Evolutionary conservation across 2,797 vertebrate species (phyloP).

Genomic region (Artibeus lituratus): DNA sequence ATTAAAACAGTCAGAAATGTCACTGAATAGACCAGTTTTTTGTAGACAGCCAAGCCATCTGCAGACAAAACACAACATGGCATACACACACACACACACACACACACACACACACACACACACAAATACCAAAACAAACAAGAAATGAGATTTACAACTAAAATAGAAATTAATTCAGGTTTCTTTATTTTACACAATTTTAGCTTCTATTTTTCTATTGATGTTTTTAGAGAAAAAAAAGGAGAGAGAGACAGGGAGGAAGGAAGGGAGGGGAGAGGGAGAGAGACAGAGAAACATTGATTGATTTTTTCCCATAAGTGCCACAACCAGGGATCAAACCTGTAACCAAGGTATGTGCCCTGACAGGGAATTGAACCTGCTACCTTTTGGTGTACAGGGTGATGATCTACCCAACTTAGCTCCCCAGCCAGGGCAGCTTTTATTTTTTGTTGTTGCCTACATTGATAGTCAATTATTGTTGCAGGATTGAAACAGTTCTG

Average conservation of each 20-base stretch:
- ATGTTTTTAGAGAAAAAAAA: neutral
- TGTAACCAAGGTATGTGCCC: neutral
- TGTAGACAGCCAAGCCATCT: conserved; percentile 23
- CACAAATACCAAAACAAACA: neutral
- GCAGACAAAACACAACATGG: conserved; percentile 38
- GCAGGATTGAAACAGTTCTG: conserved; percentile 3
- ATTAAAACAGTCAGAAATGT: conserved; percentile 43
- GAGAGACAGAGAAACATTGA: neutral
- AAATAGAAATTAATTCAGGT: conserved; percentile 31
- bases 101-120: neutral
- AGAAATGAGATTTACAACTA: neutral
- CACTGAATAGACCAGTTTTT: conserved; percentile 25
- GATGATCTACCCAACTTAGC: neutral
- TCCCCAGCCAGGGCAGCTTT: neutral
- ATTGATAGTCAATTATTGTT: neutral
- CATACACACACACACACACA: neutral
- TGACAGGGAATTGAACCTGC: neutral
- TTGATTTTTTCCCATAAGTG: neutral
- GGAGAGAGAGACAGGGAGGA: too few relatives aligned
- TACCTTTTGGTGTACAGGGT: neutral
- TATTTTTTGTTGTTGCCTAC: neutral
- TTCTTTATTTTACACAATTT: conserved; percentile 17
- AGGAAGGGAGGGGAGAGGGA: too few relatives aligned
- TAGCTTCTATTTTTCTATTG: neutral
- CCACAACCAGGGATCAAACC: neutral